phyloP scores from a whole-genome alignment of 2,797 vertebrate species.

The Liparis tanakae region DNA sequence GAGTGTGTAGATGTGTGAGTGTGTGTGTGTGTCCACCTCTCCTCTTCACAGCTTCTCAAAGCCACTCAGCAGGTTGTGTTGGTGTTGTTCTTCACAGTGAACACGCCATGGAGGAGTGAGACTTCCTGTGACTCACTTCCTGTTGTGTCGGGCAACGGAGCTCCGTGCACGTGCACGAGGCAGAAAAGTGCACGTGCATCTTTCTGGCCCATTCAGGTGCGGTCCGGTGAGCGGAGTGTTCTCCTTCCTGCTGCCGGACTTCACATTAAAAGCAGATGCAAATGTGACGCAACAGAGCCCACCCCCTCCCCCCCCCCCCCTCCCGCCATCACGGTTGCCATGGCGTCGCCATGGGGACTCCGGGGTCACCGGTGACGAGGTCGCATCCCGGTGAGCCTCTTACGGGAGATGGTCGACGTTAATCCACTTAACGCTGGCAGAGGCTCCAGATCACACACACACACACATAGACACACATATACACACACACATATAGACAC shows the following conservation, averaged over 20 bases:
- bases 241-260: too few relatives aligned
- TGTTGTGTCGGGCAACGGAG: slow-evolving; percentile 5
- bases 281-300: too few relatives aligned
- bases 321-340: slow-evolving; percentile 65
- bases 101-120: slow-evolving; percentile 18
- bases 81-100: slow-evolving; percentile 39
- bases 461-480: neutral
- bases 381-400: slow-evolving; percentile 66
- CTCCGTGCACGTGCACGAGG: neutral
- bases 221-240: too few relatives aligned
- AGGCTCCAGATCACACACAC: neutral
- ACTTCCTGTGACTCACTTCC: slow-evolving; percentile 47
- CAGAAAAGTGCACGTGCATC: too few relatives aligned
- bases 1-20: slow-evolving; percentile 21
- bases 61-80: slow-evolving; percentile 55
- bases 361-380: slow-evolving; percentile 71
- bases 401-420: slow-evolving; percentile 62
- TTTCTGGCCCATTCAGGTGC: too few relatives aligned
- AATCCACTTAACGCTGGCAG: slow-evolving; percentile 70
- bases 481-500: slow-evolving; percentile 14
- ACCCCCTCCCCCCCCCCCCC: too few relatives aligned
- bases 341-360: slow-evolving; percentile 70
- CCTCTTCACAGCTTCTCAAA: slow-evolving; percentile 50
- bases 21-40: slow-evolving; percentile 19
- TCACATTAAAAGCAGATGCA: too few relatives aligned